Percentiles rank a stretch among this genome's conserved stretches.
Evolutionary conservation across 2,888 invertebrate species (phyloP).

Genomic region (Synergus japonicus): DNA sequence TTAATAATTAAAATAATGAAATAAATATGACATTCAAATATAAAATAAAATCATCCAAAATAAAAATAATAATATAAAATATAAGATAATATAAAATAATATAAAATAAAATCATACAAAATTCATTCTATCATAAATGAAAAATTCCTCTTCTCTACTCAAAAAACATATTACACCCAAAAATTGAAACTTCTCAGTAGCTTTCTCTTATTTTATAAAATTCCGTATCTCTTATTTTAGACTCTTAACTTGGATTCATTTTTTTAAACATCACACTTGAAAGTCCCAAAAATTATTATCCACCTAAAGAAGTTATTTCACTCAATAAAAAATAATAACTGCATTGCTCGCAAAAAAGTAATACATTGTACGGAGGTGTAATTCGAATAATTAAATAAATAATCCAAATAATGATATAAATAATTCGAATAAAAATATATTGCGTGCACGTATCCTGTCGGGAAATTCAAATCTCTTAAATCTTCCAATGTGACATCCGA

Average conservation of each 20-base stretch:
- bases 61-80: too few species aligned
- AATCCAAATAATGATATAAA: not conserved
- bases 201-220: too few species aligned
- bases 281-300: not conserved
- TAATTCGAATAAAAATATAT: not conserved
- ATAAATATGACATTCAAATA: too few species aligned
- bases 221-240: not conserved
- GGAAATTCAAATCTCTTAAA: conserved; percentile 4
- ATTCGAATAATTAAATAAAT: not conserved
- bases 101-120: too few species aligned
- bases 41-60: too few species aligned
- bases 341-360: not conserved
- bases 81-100: too few species aligned
- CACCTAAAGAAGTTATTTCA: not conserved
- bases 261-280: not conserved
- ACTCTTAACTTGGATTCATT: not conserved
- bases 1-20: too few species aligned
- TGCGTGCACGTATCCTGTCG: not conserved
- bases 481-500: not conserved
- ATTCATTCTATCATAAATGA: too few species aligned
- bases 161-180: not conserved
- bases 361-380: not conserved
- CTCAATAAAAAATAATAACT: not conserved
- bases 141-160: not conserved
- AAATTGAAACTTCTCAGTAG: too few species aligned